phyloP scores from a whole-genome alignment of 2,888 invertebrate species.

The Biston stratarius region DNA sequence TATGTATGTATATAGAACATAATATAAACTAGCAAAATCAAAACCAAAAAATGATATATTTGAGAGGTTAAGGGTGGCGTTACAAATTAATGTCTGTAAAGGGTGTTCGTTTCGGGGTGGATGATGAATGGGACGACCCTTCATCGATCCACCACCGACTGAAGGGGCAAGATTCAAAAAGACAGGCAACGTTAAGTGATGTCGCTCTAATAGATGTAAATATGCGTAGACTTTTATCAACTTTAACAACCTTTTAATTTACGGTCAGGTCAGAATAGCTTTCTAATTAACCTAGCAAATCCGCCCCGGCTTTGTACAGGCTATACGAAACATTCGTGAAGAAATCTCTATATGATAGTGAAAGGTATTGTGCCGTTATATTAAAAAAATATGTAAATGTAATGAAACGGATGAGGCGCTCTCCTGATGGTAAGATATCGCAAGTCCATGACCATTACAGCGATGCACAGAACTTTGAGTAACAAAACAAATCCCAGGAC shows the following conservation, averaged over 20 bases:
- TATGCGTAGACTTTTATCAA: constrained; percentile 12
- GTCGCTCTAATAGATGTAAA: constrained; percentile 28
- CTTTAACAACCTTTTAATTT: neutral
- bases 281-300: no score
- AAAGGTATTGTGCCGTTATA: no score
- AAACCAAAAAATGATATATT: constrained; percentile 16
- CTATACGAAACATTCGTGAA: no score
- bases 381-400: no score
- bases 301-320: no score
- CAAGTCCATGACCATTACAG: no score
- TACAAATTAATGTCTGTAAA: constrained; percentile 47
- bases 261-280: neutral
- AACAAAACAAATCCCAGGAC: no score
- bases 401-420: no score
- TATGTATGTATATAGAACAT: no score
- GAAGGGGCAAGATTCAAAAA: constrained; percentile 57
- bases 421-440: no score
- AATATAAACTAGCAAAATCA: neutral
- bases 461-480: no score
- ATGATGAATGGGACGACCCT: constrained; percentile 65
- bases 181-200: constrained; percentile 49
- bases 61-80: constrained; percentile 33
- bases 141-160: constrained; percentile 64
- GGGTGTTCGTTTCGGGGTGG: constrained; percentile 57
- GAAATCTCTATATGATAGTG: no score